These are phyloP conservation scores for Azorinus chamasolen DNA, from an alignment of 2,888 invertebrate genomes.

Conservation along the genomic window DNA sequence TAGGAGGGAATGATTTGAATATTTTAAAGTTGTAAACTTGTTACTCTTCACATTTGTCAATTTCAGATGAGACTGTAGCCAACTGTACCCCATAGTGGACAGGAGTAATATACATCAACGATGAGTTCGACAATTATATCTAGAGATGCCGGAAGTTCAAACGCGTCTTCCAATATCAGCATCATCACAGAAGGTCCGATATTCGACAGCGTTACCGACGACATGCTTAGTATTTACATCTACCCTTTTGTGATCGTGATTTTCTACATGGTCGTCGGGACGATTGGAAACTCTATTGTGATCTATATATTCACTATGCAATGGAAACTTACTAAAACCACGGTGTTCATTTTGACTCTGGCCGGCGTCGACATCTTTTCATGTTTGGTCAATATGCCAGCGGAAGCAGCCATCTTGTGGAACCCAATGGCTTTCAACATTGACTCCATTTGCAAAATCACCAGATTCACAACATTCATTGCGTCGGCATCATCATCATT, in stretches of 20 bases:
- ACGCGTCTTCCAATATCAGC: background rate
- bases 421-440: constrained; percentile 56
- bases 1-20: no score
- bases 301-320: constrained; percentile 58
- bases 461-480: constrained; percentile 55
- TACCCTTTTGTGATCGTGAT: constrained; percentile 58
- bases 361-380: constrained; percentile 63
- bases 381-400: constrained; percentile 64
- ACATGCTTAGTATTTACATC: constrained; percentile 42
- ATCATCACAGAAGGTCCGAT: constrained; percentile 31
- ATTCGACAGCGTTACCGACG: constrained; percentile 22
- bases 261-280: constrained; percentile 56
- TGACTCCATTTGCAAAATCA: constrained; percentile 61
- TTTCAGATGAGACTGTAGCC: no score
- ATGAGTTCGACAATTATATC: no score
- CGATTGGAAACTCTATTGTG: constrained; percentile 56
- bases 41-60: no score
- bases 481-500: constrained; percentile 55
- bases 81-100: no score
- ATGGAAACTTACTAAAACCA: constrained; percentile 60
- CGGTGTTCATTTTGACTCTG: constrained; percentile 59
- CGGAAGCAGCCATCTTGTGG: constrained; percentile 60
- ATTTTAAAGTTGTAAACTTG: no score
- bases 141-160: background rate
- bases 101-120: no score